Base-by-base conservation (phyloP, 2,113 vertebrate species). In the Archocentrus centrarchus region DNA sequence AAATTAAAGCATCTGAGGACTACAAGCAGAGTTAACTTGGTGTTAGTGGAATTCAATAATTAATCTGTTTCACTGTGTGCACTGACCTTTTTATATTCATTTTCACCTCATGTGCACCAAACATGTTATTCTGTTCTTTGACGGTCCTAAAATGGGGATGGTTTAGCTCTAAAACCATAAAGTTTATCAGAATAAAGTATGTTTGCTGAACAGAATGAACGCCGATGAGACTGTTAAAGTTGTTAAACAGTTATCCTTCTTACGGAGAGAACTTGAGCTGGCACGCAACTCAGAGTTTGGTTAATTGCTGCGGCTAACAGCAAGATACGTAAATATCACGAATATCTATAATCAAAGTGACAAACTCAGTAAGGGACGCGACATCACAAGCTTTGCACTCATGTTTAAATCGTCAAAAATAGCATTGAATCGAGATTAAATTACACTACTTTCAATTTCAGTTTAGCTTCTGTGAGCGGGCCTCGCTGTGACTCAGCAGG, bases 401-500 rank as follows among this genome's bases (percentile, higher is more conserved):
- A 32, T 53, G 11, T 44, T 20, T 53, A 53, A 79, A 22, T 22
- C 13, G 11, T 20, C 9, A 27, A 20, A 53, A 81, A 41, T 4
- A 9, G 3, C n/a, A 58, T 5, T 2, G 8, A 44, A 39, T 8
- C 5, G 3, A 20, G 27, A 1, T 44, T 4, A 80, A 76, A 66
- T 27, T 27, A 2, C 4, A 53, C 11, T 53, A 64, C 70, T 90
- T 91, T 90, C 77, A 15, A 5, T 88, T 89, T 90, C 78, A 41
- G 15, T 76, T 91, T 81, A 85, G 68, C 80, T 63, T 32, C 22
- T 2, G 68, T 59, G 90, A 91, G 35, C 82, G 50, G 75, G 87
- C 89, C 88, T 80, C 58, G 44, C 44, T 88, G 92, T 93, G 92
- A 92, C 90, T 94, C 93, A 93, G 93, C 92, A 95, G 37, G 91